Conservation (phyloP, 2,888 invertebrate species). For the Ptycholaimellus sp. region DNA sequence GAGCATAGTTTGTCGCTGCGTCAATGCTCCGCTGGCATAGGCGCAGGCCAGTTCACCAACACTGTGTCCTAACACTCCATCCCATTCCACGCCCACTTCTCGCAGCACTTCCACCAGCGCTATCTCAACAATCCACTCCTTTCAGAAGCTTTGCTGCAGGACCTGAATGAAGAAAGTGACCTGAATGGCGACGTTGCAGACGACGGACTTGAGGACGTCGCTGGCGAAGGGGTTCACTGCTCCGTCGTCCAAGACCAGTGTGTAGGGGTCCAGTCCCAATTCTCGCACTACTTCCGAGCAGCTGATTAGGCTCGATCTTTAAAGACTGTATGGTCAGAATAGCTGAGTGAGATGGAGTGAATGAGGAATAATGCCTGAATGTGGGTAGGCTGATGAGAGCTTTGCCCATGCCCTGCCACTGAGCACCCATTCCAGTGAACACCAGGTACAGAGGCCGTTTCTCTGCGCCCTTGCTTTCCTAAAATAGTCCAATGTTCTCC, state of each 20-base stretch:
- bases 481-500: too few relatives aligned
- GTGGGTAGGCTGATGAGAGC: conserved; percentile 52
- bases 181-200: conserved; percentile 81
- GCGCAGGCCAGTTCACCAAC: conserved; percentile 75
- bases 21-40: conserved; percentile 81
- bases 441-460: conserved; percentile 56
- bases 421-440: conserved; percentile 92
- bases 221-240: conserved; percentile 37
- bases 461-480: too few relatives aligned
- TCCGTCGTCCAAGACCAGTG: conserved; percentile 51
- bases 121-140: conserved; percentile 33
- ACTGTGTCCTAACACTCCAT: conserved; percentile 80
- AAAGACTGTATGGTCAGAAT: too few relatives aligned
- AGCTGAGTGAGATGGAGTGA: too few relatives aligned
- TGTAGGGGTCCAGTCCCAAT: conserved; percentile 55
- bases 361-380: too few relatives aligned
- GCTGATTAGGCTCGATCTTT: too few relatives aligned
- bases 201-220: conserved; percentile 64
- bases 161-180: conserved; percentile 27
- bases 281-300: conserved; percentile 51
- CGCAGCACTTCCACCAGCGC: conserved; percentile 68
- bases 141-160: too few relatives aligned
- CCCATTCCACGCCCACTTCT: conserved; percentile 50
- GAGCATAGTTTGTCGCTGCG: conserved; percentile 70
- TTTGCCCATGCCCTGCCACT: conserved; percentile 90